Evolutionary conservation across 1,140 invertebrate species (phyloP), one percentile per base, ranked within the genome.

Genomic region (Bombus breviceps): DNA sequence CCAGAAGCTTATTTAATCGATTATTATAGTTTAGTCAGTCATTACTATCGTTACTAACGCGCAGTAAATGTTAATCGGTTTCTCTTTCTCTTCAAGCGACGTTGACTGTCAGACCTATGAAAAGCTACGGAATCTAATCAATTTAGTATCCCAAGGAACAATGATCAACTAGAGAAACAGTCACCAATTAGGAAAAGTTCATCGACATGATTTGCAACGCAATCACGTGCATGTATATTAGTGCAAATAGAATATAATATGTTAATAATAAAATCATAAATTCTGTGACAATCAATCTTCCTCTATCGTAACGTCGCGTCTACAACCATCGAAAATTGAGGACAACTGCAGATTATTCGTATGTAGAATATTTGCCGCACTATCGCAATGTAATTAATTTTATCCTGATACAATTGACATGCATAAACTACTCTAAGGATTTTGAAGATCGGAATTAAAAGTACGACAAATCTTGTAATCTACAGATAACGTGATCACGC

Each of bases 131-230:
- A 76, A 59, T 76, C 74, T 59, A 34, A 59, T 77, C 37, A 37
- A 57, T 77, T 77, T 77, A 57, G 25, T 37, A 73, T 47, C 15
- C 8, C 15, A 32, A 32, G 32, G 25, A 47, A 34, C n/a, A 34
- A 43, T 73, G 43, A 74, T 74, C 22, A 34, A 74, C 47, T 74
- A 74, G n/a, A 5, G n/a, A 71, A 72, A 22, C 47, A 69, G 68
- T 18, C 6, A 41, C 39, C 6, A 69, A 32, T 66, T 37, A 37
- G 22, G 66, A 68, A 68, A 37, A 37, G 22, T 71, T 39, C 68
- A 15, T 71, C 34, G 34, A 28, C 10, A 37, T 69, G 37, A 37
- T 32, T 15, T 15, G 13, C 47, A 53, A 53, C 18, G 47, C n/a
- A 28, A 10, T 68, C 18, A 68, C 3, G 28, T 28, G 9, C 10